phyloP scores from a whole-genome alignment of 2,797 vertebrate genomes.

The Sebastes oblongus region DNA sequence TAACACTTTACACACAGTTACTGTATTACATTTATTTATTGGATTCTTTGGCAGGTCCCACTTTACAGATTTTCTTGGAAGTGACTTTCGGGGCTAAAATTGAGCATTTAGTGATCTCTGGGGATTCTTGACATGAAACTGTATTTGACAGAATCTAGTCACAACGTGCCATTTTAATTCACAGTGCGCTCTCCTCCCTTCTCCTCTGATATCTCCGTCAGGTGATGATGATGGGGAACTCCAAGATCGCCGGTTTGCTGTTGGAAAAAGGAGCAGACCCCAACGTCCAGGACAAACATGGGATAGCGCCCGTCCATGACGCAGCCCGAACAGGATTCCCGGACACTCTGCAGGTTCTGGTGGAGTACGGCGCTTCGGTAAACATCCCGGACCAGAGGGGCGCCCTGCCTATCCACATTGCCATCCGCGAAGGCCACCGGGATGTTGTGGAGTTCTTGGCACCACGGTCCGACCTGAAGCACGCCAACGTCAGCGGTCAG shows the following conservation, averaged over 20 bases:
- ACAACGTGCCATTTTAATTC: background rate
- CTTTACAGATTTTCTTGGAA: background rate
- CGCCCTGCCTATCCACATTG: constrained; percentile 88
- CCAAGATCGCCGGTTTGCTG: constrained; percentile 82
- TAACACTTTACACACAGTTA: background rate
- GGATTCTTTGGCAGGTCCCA: background rate
- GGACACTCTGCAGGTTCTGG: constrained; percentile 87
- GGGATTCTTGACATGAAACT: background rate
- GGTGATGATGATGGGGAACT: constrained; percentile 95
- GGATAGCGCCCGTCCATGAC: constrained; percentile 87
- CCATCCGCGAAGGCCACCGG: constrained; percentile 84
- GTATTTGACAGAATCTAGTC: background rate
- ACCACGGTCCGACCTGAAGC: constrained; percentile 83
- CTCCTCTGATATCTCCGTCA: constrained; percentile 48
- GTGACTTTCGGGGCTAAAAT: background rate
- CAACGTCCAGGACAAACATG: constrained; percentile 87
- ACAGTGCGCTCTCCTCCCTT: background rate
- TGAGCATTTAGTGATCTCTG: background rate
- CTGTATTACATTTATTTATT: background rate
- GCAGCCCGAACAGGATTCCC: constrained; percentile 90
- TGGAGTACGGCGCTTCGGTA: constrained; percentile 86
- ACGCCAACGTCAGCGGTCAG: constrained; percentile 81
- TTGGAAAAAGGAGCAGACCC: constrained; percentile 90
- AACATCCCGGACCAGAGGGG: constrained; percentile 83
- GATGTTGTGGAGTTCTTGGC: constrained; percentile 86